Base-by-base conservation (phyloP, 2,888 invertebrate species). In the Rhyacophila evoluta region DNA sequence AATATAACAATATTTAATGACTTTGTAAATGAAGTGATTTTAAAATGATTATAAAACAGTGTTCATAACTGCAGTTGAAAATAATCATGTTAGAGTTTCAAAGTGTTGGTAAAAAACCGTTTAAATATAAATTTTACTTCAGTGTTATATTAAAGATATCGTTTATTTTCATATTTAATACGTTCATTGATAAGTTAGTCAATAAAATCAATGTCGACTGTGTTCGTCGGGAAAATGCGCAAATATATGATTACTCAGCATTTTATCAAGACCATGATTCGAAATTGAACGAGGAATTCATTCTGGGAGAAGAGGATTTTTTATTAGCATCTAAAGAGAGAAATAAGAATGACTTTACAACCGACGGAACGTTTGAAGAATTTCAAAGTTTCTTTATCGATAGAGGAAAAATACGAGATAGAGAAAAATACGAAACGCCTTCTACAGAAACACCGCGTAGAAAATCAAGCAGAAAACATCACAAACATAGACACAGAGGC, bases 401-500 rank as follows among this genome's bases (percentile, higher is more conserved):
- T 28, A 72, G 72, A 68, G 75, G 41, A 11, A 79, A 73, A 29
- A 75, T 38, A 28, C 8, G 29, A 8, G 37, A 41, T 37, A 75
- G 70, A 25, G 79, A 70, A 38, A 39, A 72, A 19, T 68, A 74
- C 28, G 77, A 79, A 36, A 73, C 27, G 36, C 33, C 75, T 2
- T 39, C 79, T 10, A 12, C 71, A 29, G 67, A 38, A 10, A 19
- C 37, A 27, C 72, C 81, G n/a, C 76, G 74, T 25, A 74, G 75
- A 36, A 81, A 74, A 80, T 78, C 79, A 11, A 78, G 74, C 5
- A 73, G 33, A 25, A 81, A 80, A 38, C 81, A 80, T 73, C 81
- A 81, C 75, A 81, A 74, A 41, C 80, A 81, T 39, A 78, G 81
- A 68, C 81, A 81, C 39, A 81, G 78, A 79, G 79, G 77, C n/a